Conservation (phyloP, 2,888 invertebrate species). For the Athrips mouffetella region DNA sequence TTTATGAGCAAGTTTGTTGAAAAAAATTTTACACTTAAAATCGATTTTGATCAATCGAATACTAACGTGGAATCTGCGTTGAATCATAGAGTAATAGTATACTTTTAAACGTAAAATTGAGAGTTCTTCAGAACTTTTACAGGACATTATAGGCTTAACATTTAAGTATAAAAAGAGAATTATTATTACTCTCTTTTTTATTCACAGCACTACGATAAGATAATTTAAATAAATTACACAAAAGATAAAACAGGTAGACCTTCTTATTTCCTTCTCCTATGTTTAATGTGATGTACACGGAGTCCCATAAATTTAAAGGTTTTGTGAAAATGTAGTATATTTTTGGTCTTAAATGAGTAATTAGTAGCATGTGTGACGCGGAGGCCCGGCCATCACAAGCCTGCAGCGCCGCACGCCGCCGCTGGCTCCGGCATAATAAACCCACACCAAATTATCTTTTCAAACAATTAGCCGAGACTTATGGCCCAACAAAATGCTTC, state of each 20-base stretch:
- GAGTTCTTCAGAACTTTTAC: too few species aligned
- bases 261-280: not conserved
- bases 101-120: too few species aligned
- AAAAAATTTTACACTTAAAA: too few species aligned
- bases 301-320: conserved; percentile 1
- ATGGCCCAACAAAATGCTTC: conserved; percentile 41
- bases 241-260: not conserved
- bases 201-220: not conserved
- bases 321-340: conserved; percentile 13
- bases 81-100: too few species aligned
- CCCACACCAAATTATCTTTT: conserved; percentile 68
- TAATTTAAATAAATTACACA: not conserved
- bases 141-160: too few species aligned
- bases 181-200: too few species aligned
- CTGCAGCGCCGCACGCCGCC: conserved; percentile 10
- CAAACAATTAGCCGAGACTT: conserved; percentile 66
- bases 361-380: conserved; percentile 63
- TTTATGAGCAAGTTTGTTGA: too few species aligned
- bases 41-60: too few species aligned
- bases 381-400: conserved; percentile 12
- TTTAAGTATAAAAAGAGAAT: too few species aligned
- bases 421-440: conserved; percentile 56
- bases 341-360: conserved; percentile 50
- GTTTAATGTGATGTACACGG: not conserved
- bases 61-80: too few species aligned